A percentile compares a stretch with the other conserved stretches of the same genome.
Conservation (phyloP, 2,797 vertebrate species). For the Euphonia xanthogaster region DNA sequence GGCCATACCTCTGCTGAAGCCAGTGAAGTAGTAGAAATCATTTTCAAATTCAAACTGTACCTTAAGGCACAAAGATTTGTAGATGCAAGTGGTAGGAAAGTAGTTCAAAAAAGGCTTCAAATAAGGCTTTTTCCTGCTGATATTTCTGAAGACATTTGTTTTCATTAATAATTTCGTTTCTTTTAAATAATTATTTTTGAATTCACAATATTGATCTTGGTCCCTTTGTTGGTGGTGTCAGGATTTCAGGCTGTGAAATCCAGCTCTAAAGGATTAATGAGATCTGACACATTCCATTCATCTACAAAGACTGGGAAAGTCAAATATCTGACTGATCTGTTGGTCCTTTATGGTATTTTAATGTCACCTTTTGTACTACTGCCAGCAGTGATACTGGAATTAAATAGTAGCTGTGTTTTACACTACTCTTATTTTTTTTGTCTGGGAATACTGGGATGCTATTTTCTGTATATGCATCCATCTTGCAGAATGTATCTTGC, state of each 20-base stretch:
- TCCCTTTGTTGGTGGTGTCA: background rate
- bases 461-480: background rate
- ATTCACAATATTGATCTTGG: background rate
- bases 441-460: background rate
- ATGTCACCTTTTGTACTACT: background rate
- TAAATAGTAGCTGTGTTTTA: background rate
- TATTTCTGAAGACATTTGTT: background rate
- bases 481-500: background rate
- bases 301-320: background rate
- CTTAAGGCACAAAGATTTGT: background rate
- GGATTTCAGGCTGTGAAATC: background rate
- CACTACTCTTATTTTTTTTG: background rate
- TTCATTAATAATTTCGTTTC: background rate
- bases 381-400: background rate
- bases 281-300: background rate
- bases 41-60: background rate
- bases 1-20: background rate
- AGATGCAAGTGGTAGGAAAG: background rate
- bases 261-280: background rate
- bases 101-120: background rate
- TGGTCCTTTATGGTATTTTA: background rate
- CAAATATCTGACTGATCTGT: background rate
- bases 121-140: background rate
- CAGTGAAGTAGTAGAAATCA: background rate
- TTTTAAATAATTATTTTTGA: background rate